A percentile compares a stretch with the other conserved stretches of the same genome.
These are phyloP conservation scores for Drosophila paracracens DNA, from an alignment of 2,888 invertebrate genomes.

Conservation along the genomic window DNA sequence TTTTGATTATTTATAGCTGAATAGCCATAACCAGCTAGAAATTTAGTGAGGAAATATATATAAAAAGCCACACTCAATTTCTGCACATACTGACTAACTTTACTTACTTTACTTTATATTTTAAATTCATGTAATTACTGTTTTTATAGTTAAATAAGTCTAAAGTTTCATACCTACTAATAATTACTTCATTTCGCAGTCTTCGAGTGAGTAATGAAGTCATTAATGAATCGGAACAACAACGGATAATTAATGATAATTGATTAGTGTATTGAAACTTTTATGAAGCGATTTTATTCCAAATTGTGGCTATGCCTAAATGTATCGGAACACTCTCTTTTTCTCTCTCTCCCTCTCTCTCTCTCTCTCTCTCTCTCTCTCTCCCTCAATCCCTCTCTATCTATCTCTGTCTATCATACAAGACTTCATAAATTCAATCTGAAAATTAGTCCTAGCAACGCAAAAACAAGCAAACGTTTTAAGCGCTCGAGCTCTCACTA, in stretches of 20 bases:
- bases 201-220: not conserved
- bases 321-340: not conserved
- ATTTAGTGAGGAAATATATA: not conserved
- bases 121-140: not conserved
- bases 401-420: no score
- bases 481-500: slow-evolving; percentile 17
- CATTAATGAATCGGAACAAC: not conserved
- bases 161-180: not conserved
- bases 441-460: slow-evolving; percentile 14
- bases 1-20: not conserved
- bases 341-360: not conserved
- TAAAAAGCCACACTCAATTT: no score
- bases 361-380: not conserved
- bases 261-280: slow-evolving; percentile 2
- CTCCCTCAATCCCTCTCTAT: not conserved
- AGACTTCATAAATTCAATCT: not conserved
- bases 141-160: not conserved
- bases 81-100: not conserved
- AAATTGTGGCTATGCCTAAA: not conserved
- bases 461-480: slow-evolving; percentile 16
- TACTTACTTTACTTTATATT: not conserved
- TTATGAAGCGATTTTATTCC: not conserved
- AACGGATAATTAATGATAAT: not conserved
- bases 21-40: not conserved
- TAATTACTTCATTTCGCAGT: not conserved